Evolutionary conservation across 2,797 vertebrate species (phyloP).

Genomic region (Alauda arvensis): DNA sequence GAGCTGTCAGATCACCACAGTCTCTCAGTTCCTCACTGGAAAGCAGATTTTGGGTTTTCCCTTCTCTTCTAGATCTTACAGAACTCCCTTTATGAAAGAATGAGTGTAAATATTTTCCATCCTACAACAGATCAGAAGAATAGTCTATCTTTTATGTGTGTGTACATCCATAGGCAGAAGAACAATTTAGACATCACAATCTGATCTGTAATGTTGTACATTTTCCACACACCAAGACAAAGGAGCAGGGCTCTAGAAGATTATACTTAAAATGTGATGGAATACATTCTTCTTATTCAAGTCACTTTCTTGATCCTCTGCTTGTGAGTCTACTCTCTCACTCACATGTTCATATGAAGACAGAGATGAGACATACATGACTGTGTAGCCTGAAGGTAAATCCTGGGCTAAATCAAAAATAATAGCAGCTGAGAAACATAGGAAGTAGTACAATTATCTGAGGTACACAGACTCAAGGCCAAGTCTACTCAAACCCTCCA

Average conservation of each 20-base stretch:
- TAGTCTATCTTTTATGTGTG: background rate
- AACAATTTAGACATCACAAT: background rate
- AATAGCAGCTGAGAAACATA: background rate
- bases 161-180: accelerated
- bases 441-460: background rate
- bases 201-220: background rate
- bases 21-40: background rate
- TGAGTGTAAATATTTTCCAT: background rate
- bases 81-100: background rate
- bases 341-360: accelerated
- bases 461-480: background rate
- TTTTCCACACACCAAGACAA: background rate
- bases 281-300: background rate
- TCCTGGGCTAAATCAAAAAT: background rate
- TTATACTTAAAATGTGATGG: background rate
- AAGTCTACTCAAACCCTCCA: background rate
- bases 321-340: background rate
- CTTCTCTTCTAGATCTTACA: background rate
- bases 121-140: background rate
- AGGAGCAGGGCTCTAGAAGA: background rate
- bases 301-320: background rate
- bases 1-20: background rate
- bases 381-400: background rate
- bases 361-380: background rate
- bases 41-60: background rate